These are phyloP conservation scores for Pseudachorutes palmiensis DNA, from an alignment of 1,140 invertebrate genomes.

Conservation along the genomic window DNA sequence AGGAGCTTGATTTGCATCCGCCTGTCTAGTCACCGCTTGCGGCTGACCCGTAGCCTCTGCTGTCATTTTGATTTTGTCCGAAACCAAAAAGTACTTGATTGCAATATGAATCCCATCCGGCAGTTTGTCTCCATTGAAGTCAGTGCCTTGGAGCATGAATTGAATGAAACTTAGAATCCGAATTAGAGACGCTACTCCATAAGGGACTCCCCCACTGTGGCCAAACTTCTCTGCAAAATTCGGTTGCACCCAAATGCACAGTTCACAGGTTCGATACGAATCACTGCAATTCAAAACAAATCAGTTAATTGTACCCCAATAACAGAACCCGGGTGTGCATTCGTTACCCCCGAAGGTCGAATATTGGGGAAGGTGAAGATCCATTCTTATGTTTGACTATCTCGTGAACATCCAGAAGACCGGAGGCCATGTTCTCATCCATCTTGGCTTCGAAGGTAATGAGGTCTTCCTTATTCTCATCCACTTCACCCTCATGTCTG, in stretches of 20 bases:
- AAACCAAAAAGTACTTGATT: no score
- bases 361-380: background rate
- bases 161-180: constrained; percentile 13
- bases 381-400: background rate
- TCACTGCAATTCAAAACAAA: constrained; percentile 8
- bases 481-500: background rate
- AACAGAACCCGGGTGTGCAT: no score
- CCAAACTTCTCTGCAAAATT: constrained; percentile 27
- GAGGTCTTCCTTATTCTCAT: background rate
- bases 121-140: constrained; percentile 23
- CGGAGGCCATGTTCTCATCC: background rate
- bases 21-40: background rate
- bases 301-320: no score
- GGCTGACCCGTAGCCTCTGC: no score
- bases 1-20: background rate
- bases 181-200: constrained; percentile 14
- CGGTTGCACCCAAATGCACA: constrained; percentile 26
- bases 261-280: constrained; percentile 1
- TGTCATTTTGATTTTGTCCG: no score
- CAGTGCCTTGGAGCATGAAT: constrained; percentile 13
- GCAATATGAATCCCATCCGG: constrained; percentile 21
- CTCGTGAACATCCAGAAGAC: background rate
- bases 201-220: background rate
- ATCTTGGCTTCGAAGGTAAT: background rate
- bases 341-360: background rate